Evolutionary conservation across 1,140 invertebrate genomes (phyloP), one percentile per base, ranked within the genome.

Genomic region (Drosophila kanapiae): DNA sequence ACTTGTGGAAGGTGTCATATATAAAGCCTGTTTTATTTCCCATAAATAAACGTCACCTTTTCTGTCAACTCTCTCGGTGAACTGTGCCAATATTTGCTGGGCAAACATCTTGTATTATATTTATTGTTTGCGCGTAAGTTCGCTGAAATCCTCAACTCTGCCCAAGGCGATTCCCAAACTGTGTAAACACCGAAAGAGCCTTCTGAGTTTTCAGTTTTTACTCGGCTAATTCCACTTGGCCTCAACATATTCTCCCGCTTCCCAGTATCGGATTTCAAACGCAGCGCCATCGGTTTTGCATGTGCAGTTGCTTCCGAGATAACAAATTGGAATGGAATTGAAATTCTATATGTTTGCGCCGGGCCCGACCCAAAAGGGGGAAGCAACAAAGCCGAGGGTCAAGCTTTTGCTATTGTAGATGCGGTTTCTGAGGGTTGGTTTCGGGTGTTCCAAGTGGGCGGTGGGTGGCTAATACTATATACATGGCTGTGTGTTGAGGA

Each of bases 291-390:
- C 49, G 53, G 38, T 40, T 70, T 69, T 49, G 63, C 59, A 63
- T 86, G 33, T 54, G 75, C 65, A 82, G 64, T 79, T 82, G 80
- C 80, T 86, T 87, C 80, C 80, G 76, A 84, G 80, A 84, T 88
- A 80, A 68, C 80, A 63, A 90, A 88, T 90, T 78, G 61, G 45
- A 65, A 76, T 76, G 82, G 62, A 88, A 87, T 65, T 87, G 84
- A 88, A 87, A 87, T 88, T 88, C 85, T 71, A 87, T 64, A 71
- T 88, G 80, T 75, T 86, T 76, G 67, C 37, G 67, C 37, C n/a
- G 9, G 9, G 33, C 31, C 5, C 47, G 48, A 49, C 16, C 31
- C 13, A 8, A 80, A 74, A 74, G 82, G 84, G 84, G 83, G 84
- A 87, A 87, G 53, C 80, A 78, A 49, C 35, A 18, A 8, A 35